Base-by-base conservation (phyloP, 1,140 invertebrate genomes). In the Drosophila setifemur region DNA sequence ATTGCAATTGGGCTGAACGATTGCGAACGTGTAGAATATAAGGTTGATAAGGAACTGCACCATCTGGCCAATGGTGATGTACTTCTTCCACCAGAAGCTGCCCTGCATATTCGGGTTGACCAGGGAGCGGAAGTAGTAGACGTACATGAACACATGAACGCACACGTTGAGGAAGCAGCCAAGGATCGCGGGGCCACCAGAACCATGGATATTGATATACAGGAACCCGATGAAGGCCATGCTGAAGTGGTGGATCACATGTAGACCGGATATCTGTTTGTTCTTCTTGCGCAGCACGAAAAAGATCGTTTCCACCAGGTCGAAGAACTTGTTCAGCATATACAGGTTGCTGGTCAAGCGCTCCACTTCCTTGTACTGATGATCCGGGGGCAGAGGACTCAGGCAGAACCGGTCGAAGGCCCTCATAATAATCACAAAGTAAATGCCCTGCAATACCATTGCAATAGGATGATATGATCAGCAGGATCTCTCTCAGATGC, bases 181-280 rank as follows among this genome's bases (percentile, higher is more conserved):
- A 0, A 40, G 53, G 1, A 37, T 58, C 0, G 91, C 90, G 61
- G 95, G 94, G 0, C 95, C 95, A 42, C 95, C 95, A 6, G 45
- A 58, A 8, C 73, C 66, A 33, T 19, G 31, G 4, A 60, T 52
- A 0, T 40, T 40, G 3, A 55, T 9, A 5, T 48, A n/a, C 0
- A 50, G 0, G 11, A 67, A 85, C 0, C 28, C 19, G 3, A n/a
- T 11, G 0, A 28, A 1, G 6, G 53, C 29, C 67, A 89, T 74
- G 0, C 92, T 92, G 2, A 93, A 91, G 78, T 97, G 96, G n/a
- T 81, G 76, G 14, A 71, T 14, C 5, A 81, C 29, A 37, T 82
- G 77, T 9, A 82, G 55, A 6, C 35, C n/a, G 6, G 77, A 68
- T 21, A 82, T 50, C 26, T 82, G 77, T 4, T 49, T 74, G 21